phyloP scores from a whole-genome alignment of 2,797 vertebrate genomes.

The Pseudomugil tenellus region DNA sequence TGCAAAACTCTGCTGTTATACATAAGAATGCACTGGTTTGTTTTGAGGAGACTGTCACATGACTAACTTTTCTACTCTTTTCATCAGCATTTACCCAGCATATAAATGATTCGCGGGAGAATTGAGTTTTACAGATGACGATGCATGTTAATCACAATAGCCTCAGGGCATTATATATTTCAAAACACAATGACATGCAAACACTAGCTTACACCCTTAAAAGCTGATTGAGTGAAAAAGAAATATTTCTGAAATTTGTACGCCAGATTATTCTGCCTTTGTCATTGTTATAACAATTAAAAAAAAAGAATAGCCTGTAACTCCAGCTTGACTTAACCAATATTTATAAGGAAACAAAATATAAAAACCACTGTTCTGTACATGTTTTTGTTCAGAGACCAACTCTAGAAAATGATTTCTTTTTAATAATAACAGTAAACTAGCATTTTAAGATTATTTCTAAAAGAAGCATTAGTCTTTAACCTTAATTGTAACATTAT shows the following conservation, averaged over 20 bases:
- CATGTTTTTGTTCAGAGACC: neutral
- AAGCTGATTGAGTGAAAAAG: too few relatives aligned
- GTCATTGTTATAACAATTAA: too few relatives aligned
- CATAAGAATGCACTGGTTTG: too few relatives aligned
- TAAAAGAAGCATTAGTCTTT: neutral
- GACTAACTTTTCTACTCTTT: neutral
- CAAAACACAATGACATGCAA: neutral
- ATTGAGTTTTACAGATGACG: neutral
- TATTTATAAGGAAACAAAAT: too few relatives aligned
- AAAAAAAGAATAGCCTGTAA: too few relatives aligned
- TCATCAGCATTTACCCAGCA: neutral
- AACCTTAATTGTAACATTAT: neutral
- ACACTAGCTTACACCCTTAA: too few relatives aligned
- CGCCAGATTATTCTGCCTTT: too few relatives aligned
- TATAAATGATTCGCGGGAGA: neutral
- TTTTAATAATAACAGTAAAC: neutral
- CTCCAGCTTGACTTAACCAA: too few relatives aligned
- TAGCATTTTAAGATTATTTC: neutral
- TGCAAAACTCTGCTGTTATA: too few relatives aligned
- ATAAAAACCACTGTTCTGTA: too few relatives aligned
- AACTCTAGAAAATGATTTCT: neutral
- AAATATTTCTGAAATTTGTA: too few relatives aligned
- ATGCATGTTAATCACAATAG: neutral
- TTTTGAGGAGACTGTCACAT: too few relatives aligned
- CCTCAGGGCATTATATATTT: neutral